Evolutionary conservation across 2,113 vertebrate species (phyloP).

Genomic region (Aptenodytes forsteri): DNA sequence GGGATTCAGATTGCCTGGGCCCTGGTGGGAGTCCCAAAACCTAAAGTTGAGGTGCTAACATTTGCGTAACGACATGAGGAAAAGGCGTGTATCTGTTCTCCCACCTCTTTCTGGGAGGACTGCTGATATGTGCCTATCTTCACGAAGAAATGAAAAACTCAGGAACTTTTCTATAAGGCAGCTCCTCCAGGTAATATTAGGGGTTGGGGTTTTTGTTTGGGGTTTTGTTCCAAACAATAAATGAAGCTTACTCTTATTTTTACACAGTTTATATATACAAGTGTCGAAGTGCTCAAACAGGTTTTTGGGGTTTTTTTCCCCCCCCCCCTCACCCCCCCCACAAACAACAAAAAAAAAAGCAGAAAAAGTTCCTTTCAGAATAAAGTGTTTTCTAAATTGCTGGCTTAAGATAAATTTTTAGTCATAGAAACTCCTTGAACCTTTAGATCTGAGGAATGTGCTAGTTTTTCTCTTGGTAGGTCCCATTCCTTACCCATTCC

Average conservation of each 20-base stretch:
- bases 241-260: background rate
- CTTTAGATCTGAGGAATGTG: background rate
- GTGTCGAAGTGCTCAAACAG: accelerated
- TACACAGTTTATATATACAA: background rate
- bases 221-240: background rate
- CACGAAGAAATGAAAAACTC: background rate
- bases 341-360: background rate
- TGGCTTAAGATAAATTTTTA: background rate
- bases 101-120: background rate
- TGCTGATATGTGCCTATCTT: accelerated
- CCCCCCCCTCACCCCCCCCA: too few relatives aligned
- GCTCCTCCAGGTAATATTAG: background rate
- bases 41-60: background rate
- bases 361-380: background rate
- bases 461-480: background rate
- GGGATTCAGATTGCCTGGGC: too few relatives aligned
- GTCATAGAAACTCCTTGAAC: background rate
- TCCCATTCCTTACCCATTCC: background rate
- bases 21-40: too few relatives aligned
- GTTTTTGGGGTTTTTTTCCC: background rate
- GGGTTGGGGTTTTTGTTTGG: background rate
- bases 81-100: background rate
- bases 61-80: background rate
- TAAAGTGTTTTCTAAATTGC: background rate
- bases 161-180: background rate